Evolutionary conservation across 2,888 invertebrate species (phyloP).

Genomic region (Spodoptera picta): DNA sequence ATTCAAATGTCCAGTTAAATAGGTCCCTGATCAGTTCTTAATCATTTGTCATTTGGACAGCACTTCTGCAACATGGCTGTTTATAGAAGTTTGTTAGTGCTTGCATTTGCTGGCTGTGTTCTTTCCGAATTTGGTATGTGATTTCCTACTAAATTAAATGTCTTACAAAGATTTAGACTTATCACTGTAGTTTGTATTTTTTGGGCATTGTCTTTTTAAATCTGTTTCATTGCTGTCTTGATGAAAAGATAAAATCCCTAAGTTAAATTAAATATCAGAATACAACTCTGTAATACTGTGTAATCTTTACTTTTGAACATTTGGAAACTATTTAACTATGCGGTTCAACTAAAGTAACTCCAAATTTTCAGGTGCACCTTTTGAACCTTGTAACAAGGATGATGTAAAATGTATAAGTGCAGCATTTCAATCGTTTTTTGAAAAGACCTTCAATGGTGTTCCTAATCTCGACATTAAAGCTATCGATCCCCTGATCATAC

Average conservation of each 20-base stretch:
- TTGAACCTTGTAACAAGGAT: constrained; percentile 67
- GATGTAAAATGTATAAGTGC: constrained; percentile 76
- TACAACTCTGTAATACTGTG: too few relatives aligned
- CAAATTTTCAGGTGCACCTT: constrained; percentile 42
- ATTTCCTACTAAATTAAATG: constrained; percentile 1
- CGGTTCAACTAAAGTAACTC: too few relatives aligned
- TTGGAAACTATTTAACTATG: too few relatives aligned
- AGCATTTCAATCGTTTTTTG: constrained; percentile 73
- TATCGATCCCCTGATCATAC: constrained; percentile 72
- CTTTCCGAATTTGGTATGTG: constrained; percentile 31
- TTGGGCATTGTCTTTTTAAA: too few relatives aligned
- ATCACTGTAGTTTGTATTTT: background rate
- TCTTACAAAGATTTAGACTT: background rate
- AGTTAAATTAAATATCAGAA: too few relatives aligned
- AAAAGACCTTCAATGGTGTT: constrained; percentile 70
- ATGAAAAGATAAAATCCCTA: too few relatives aligned
- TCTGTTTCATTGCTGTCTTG: too few relatives aligned
- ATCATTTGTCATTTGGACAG: constrained; percentile 10
- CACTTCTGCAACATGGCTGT: constrained; percentile 28
- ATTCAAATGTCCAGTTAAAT: constrained; percentile 35
- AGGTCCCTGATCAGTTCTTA: constrained; percentile 16
- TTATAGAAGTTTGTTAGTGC: constrained; percentile 24
- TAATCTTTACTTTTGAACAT: too few relatives aligned
- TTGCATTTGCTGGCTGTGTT: constrained; percentile 34
- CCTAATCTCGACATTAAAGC: constrained; percentile 66